Conservation (phyloP, 2,797 vertebrate species). For the Euphonia xanthogaster region DNA sequence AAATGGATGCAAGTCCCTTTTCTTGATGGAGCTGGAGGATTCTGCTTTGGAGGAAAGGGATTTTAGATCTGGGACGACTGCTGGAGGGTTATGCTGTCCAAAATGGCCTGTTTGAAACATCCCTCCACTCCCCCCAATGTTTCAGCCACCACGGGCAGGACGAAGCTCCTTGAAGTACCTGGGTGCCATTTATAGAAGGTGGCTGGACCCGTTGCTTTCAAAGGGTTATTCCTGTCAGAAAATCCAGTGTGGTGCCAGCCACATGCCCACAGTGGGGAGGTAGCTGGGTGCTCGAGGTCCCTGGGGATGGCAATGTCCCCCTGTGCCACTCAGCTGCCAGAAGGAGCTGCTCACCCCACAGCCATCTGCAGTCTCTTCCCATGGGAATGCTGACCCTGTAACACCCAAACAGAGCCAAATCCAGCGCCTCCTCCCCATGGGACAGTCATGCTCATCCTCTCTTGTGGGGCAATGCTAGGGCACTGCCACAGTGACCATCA, state of each 20-base stretch:
- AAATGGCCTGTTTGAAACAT: not conserved
- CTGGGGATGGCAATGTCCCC: not conserved
- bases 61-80: no score
- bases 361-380: not conserved
- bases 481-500: not conserved
- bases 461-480: not conserved
- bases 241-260: not conserved
- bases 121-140: rapidly evolving
- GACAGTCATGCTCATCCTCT: rapidly evolving
- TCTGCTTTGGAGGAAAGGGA: not conserved
- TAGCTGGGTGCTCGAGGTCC: not conserved
- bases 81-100: not conserved
- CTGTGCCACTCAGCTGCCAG: not conserved
- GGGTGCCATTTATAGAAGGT: rapidly evolving
- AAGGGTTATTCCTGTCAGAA: slow-evolving; percentile 11
- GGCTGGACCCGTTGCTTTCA: not conserved
- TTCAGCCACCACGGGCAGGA: rapidly evolving
- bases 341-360: not conserved
- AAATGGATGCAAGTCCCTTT: not conserved
- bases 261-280: rapidly evolving
- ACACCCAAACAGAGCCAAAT: not conserved
- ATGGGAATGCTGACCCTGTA: not conserved
- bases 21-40: not conserved
- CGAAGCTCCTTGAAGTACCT: not conserved
- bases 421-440: rapidly evolving